phyloP scores from a whole-genome alignment of 1,140 invertebrate species.

The Drosophila rhopaloa region DNA sequence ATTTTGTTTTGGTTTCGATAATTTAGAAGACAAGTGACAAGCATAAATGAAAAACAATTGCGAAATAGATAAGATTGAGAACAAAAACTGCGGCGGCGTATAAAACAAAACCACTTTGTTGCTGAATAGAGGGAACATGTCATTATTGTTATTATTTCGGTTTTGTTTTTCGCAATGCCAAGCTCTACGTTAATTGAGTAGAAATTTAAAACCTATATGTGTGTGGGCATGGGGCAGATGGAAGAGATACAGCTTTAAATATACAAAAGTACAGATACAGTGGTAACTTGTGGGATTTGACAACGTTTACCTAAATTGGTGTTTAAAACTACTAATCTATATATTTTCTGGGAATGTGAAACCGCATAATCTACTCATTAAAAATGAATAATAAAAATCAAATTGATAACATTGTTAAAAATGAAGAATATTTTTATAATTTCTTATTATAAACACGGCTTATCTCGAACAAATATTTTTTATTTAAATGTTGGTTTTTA shows the following conservation, averaged over 20 bases:
- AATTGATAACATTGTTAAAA: no score
- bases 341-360: no score
- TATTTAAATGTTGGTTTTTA: no score
- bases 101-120: slow-evolving; percentile 51
- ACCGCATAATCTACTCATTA: no score
- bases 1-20: slow-evolving; percentile 38
- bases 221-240: slow-evolving; percentile 47
- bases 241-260: slow-evolving; percentile 33
- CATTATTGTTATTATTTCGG: slow-evolving; percentile 26
- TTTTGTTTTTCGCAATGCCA: slow-evolving; percentile 41
- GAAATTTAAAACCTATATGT: slow-evolving; percentile 15
- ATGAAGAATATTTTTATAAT: no score
- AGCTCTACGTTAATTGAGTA: slow-evolving; percentile 66
- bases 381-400: no score
- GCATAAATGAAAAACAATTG: slow-evolving; percentile 27
- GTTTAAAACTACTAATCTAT: no score
- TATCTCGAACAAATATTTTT: no score
- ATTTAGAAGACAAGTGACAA: slow-evolving; percentile 40
- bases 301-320: no score
- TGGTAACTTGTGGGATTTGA: not conserved
- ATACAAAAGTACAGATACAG: slow-evolving; percentile 20
- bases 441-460: no score
- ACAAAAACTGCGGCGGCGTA: slow-evolving; percentile 4
- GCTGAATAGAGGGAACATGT: slow-evolving; percentile 20
- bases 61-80: slow-evolving; percentile 6